Conservation (phyloP, 2,888 invertebrate species). For the Lobophora halterata region DNA sequence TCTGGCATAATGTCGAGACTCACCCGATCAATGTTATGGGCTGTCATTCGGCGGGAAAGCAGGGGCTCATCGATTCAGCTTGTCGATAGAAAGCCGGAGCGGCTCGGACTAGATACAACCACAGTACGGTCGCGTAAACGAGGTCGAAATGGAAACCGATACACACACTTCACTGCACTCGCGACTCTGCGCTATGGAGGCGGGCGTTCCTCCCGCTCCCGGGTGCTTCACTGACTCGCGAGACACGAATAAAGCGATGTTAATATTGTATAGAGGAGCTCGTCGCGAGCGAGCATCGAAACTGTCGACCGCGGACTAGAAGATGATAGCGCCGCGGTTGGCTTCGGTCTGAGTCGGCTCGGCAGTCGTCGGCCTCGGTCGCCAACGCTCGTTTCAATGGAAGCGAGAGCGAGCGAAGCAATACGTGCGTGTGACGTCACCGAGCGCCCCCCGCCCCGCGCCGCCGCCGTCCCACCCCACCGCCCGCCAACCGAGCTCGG, state of each 20-base stretch:
- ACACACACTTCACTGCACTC: conserved; percentile 52
- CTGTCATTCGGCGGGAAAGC: conserved; percentile 57
- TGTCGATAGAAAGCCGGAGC: conserved; percentile 56
- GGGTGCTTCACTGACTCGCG: no score
- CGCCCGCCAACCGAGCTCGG: conserved; percentile 23
- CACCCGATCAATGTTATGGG: conserved; percentile 74
- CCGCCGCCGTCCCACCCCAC: conserved; percentile 14
- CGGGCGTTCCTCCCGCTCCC: conserved; percentile 8
- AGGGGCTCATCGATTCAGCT: conserved; percentile 59
- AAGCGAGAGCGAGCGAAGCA: no score
- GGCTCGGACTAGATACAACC: conserved; percentile 49
- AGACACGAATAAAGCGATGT: conserved; percentile 38
- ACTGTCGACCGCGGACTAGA: conserved; percentile 70
- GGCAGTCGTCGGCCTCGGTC: conserved; percentile 53
- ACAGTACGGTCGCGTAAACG: conserved; percentile 55
- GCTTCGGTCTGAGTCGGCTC: conserved; percentile 60
- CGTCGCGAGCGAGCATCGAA: conserved; percentile 51
- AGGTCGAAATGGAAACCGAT: conserved; percentile 64
- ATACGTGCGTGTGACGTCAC: conserved; percentile 69
- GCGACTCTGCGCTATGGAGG: conserved; percentile 21
- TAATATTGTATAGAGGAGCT: conserved; percentile 34
- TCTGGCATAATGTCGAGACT: conserved; percentile 41
- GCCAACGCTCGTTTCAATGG: conserved; percentile 61
- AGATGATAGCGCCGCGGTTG: conserved; percentile 67
- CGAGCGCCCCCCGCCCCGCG: conserved; percentile 33